Conservation (phyloP, 2,888 invertebrate genomes). For the Temnothorax rugatulus region DNA sequence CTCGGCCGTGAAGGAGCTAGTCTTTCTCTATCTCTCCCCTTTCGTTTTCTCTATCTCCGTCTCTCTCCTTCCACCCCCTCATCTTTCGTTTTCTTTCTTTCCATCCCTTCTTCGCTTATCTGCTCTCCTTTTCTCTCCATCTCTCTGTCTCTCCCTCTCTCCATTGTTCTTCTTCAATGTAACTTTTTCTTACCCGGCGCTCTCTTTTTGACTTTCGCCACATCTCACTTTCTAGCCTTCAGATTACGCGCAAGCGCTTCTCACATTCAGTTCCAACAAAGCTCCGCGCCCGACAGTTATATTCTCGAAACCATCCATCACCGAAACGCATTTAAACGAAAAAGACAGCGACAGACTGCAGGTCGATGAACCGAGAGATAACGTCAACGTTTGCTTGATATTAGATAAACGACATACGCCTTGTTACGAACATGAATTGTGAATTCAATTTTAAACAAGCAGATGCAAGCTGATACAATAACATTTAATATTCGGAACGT, state of each 20-base stretch:
- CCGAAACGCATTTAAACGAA: slow-evolving; percentile 60
- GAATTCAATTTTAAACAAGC: slow-evolving; percentile 52
- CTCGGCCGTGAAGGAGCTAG: slow-evolving; percentile 66
- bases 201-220: slow-evolving; percentile 53
- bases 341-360: slow-evolving; percentile 49
- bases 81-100: slow-evolving; percentile 4
- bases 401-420: slow-evolving; percentile 52
- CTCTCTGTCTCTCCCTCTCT: neutral
- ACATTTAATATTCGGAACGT: slow-evolving; percentile 1
- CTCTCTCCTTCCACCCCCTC: neutral
- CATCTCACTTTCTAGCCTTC: slow-evolving; percentile 41
- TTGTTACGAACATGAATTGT: slow-evolving; percentile 57
- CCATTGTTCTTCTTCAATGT: slow-evolving; percentile 1
- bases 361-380: slow-evolving; percentile 54
- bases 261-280: slow-evolving; percentile 13
- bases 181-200: slow-evolving; percentile 33
- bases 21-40: slow-evolving; percentile 19
- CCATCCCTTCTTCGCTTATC: slow-evolving; percentile 6
- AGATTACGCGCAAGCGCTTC: slow-evolving; percentile 30
- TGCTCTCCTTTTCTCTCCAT: neutral
- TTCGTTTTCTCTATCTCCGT: neutral
- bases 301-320: slow-evolving; percentile 60
- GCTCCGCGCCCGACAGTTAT: slow-evolving; percentile 46
- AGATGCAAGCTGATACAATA: slow-evolving; percentile 19
- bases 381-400: slow-evolving; percentile 59